Evolutionary conservation across 2,888 invertebrate genomes (phyloP), one percentile per base, ranked within the genome.

Genomic region (Euphydryas editha): DNA sequence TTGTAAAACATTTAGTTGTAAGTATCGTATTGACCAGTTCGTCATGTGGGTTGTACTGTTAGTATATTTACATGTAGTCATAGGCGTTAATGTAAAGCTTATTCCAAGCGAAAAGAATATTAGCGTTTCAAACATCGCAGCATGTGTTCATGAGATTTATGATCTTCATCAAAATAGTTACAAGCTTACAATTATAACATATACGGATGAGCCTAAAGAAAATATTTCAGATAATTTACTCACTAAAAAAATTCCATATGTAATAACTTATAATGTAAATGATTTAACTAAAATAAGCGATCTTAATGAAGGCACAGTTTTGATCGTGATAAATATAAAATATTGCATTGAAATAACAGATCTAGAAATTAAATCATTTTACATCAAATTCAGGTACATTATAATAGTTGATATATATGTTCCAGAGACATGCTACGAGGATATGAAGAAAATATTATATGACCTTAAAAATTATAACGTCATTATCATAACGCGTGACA

Each of bases 401-500:
- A 44, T 72, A n/a, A 57, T 73, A 15, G 18, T 69, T 36, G 47
- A 63, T 36, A n/a, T 37, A 6, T 20, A 20, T 44, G 8, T 51
- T 51, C 8, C 46, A n/a, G 24, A 59, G 13, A 18, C n/a, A 10
- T 70, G 70, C 11, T 20, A 61, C 39, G n/a, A 37, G 11, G 10
- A 72, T 37, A 57, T 84, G n/a, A 36, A 74, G 59, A 60, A 66
- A 21, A 73, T 80, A 54, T 77, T 75, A 37, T 62, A 68, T 2
- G 39, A 62, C 3, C 60, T 82, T n/a, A 73, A 76, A 20, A 70
- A 74, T 59, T 72, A 74, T 64, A 81, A 84, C 44, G 73, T 83
- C 0, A 81, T 81, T 7, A 81, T 85, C 68, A 69, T 86, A 0
- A 47, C 79, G 10, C 74, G 70, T 56, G 69, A 78, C 63, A 24